phyloP scores from a whole-genome alignment of 2,113 vertebrate genomes.

The Upupa epops region DNA sequence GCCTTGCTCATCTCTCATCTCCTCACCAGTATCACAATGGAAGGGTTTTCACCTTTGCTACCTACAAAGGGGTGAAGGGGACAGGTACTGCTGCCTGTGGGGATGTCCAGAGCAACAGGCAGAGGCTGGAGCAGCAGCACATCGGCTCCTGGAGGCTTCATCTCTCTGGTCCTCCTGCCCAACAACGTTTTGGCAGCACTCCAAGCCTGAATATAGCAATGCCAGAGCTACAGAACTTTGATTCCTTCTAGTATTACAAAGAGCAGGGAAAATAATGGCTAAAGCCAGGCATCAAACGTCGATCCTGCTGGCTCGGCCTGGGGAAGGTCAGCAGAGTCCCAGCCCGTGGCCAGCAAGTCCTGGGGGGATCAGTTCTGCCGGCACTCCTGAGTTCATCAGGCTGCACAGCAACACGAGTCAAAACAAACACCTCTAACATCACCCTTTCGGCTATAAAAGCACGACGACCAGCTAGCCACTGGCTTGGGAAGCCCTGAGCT shows the following conservation, averaged over 20 bases:
- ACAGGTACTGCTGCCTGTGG: not conserved
- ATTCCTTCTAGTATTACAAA: constrained; percentile 50
- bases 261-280: not conserved
- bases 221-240: constrained; percentile 15
- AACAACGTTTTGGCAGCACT: not conserved
- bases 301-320: not conserved
- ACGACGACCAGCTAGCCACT: too few species aligned
- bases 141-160: not conserved
- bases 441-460: too few species aligned
- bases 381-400: accelerated
- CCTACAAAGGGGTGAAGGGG: not conserved
- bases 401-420: too few species aligned
- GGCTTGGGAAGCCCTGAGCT: not conserved
- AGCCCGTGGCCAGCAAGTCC: not conserved
- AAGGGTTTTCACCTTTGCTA: not conserved
- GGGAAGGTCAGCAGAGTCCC: not conserved
- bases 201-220: constrained; percentile 40
- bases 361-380: not conserved
- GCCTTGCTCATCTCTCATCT: not conserved
- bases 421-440: not conserved
- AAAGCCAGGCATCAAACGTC: not conserved
- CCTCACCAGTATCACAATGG: not conserved
- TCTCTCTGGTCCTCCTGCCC: not conserved
- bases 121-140: not conserved
- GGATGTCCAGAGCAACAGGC: not conserved